Conservation (phyloP, 2,888 invertebrate species). For the Sclerodermus sp. region DNA sequence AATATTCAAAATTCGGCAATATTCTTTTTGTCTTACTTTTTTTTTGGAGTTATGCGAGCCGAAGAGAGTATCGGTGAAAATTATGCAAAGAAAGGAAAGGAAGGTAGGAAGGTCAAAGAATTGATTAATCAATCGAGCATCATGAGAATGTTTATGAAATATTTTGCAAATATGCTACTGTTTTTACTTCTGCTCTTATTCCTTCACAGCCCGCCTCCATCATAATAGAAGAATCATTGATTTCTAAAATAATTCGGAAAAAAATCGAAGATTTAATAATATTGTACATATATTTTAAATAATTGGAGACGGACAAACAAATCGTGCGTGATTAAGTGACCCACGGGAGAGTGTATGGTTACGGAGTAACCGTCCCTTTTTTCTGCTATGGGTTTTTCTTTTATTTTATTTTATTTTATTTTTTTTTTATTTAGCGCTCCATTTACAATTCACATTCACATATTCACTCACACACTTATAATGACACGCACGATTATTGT, state of each 20-base stretch:
- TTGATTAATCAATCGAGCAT: no score
- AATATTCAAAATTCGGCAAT: no score
- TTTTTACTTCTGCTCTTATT: not conserved
- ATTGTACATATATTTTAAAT: constrained; percentile 57
- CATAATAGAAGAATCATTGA: constrained; percentile 41
- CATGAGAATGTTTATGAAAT: no score
- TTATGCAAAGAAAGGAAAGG: no score
- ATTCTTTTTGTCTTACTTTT: no score
- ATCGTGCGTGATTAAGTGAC: constrained; percentile 46
- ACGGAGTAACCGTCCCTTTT: constrained; percentile 20
- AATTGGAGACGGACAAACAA: constrained; percentile 50
- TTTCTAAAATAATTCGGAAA: constrained; percentile 24
- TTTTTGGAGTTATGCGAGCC: no score
- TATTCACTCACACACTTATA: constrained; percentile 14
- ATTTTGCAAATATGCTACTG: no score
- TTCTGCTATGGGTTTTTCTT: constrained; percentile 33
- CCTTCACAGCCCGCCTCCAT: constrained; percentile 45
- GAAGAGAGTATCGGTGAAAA: no score
- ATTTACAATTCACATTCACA: constrained; percentile 23
- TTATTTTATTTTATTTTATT: constrained; percentile 45
- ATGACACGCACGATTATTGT: constrained; percentile 19
- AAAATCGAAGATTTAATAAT: constrained; percentile 43
- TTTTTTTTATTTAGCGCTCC: constrained; percentile 45
- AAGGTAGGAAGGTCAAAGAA: no score
- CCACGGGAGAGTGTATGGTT: constrained; percentile 18